These are phyloP conservation scores for Ostrea denselamellosa DNA, from an alignment of 1,140 invertebrate species.

Conservation along the genomic window DNA sequence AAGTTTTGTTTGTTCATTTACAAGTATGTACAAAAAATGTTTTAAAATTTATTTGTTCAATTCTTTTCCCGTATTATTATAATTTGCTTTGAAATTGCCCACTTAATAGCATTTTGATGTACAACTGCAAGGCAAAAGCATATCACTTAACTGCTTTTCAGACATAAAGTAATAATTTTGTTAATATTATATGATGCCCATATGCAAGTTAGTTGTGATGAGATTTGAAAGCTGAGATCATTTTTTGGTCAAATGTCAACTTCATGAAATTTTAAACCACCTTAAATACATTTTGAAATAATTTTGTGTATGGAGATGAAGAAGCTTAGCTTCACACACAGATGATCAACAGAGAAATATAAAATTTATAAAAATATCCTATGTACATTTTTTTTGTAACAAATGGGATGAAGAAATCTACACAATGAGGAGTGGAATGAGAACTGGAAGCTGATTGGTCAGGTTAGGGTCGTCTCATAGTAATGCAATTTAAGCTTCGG, in stretches of 20 bases:
- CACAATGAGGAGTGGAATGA: slow-evolving; percentile 41
- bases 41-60: neutral
- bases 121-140: neutral
- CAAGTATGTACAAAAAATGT: slow-evolving; percentile 5
- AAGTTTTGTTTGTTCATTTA: slow-evolving; percentile 31
- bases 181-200: neutral
- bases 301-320: slow-evolving; percentile 4
- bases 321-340: slow-evolving; percentile 35
- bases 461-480: neutral
- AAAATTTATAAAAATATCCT: slow-evolving; percentile 36
- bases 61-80: neutral
- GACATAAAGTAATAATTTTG: neutral
- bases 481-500: neutral
- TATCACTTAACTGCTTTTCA: neutral
- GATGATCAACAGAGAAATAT: slow-evolving; percentile 25
- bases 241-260: slow-evolving; percentile 17
- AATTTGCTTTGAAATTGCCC: neutral
- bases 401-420: slow-evolving; percentile 30
- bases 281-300: neutral
- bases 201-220: neutral
- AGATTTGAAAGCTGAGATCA: slow-evolving; percentile 26
- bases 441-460: slow-evolving; percentile 35
- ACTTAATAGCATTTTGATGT: neutral
- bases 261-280: slow-evolving; percentile 15
- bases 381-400: slow-evolving; percentile 31